Evolutionary conservation across 1,140 invertebrate species (phyloP).

Genomic region (Lycorma delicatula): DNA sequence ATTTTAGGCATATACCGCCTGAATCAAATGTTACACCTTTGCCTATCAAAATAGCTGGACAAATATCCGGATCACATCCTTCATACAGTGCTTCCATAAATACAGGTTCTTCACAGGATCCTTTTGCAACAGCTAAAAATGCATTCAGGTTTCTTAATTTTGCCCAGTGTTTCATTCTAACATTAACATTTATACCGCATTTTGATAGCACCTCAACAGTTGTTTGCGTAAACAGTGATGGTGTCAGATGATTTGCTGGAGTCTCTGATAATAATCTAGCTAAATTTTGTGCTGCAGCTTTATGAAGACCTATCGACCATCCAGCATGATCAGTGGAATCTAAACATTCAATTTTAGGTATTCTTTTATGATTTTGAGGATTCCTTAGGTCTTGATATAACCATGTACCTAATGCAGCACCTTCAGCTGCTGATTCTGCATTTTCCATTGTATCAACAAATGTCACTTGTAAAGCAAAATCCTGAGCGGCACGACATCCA

Average conservation of each 20-base stretch:
- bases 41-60: too few relatives aligned
- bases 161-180: conserved; percentile 44
- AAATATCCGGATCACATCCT: conserved; percentile 25
- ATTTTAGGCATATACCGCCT: conserved; percentile 80
- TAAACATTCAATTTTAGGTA: too few relatives aligned
- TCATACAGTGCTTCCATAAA: conserved; percentile 45
- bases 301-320: too few relatives aligned
- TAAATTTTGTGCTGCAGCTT: conserved; percentile 80
- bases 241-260: conserved; percentile 80
- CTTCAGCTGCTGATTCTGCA: too few relatives aligned
- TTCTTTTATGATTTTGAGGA: too few relatives aligned
- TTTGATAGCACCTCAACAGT: conserved; percentile 28
- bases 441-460: too few relatives aligned
- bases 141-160: conserved; percentile 47
- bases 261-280: conserved; percentile 69
- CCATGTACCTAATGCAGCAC: too few relatives aligned
- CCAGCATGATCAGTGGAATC: too few relatives aligned
- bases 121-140: conserved; percentile 47
- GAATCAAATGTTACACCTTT: conserved; percentile 89
- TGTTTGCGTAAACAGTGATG: conserved; percentile 60
- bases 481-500: too few relatives aligned
- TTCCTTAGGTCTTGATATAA: too few relatives aligned
- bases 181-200: conserved; percentile 31
- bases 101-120: conserved; percentile 45
- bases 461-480: too few relatives aligned